Base-by-base conservation (phyloP, 2,888 invertebrate genomes). In the Thalpophila matura region DNA sequence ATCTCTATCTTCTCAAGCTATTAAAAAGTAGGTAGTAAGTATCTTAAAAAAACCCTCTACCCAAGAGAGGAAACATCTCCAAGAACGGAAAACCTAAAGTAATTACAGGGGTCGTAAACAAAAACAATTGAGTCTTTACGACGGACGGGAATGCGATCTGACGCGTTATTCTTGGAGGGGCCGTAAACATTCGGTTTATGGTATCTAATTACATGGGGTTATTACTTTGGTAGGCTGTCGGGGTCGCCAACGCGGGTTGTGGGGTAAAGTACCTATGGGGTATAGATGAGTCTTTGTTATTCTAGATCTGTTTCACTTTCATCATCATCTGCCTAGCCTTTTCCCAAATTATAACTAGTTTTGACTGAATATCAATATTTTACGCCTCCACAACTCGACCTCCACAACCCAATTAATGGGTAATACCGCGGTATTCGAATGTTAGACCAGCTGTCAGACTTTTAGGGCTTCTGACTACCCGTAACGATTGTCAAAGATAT, bases 91-190 rank as follows among this genome's bases (percentile, higher is more conserved):
- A 55, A 63, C 46, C 58, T 53, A 37, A 71, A 62, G 73, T 75
- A 78, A 78, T 72, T 77, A 79, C 78, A 67, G 45, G 6, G 53
- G 20, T 53, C 58, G 51, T 78, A 74, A 80, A 80, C 40, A 69
- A 61, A 77, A 70, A 80, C 79, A 74, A 80, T 80, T 65, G 76
- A 42, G 67, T 56, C 61, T 76, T 80, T 80, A 80, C 79, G 79
- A 74, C 54, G 27, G 53, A 42, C 20, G 33, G 60, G 63, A 62
- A 60, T 67, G 63, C 76, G 74, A 79, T 75, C 58, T 49, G 49
- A 69, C 74, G 74, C 62, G 55, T 59, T 71, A 72, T 72, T 69
- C 67, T 60, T 38, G 56, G 61, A 71, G 62, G 53, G 51, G 10
- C 67, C 81, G 74, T 80, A 80, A 80, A 80, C 63, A 45, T 76